Base-by-base conservation (phyloP, 2,888 invertebrate species). In the Endomychus coccineus region DNA sequence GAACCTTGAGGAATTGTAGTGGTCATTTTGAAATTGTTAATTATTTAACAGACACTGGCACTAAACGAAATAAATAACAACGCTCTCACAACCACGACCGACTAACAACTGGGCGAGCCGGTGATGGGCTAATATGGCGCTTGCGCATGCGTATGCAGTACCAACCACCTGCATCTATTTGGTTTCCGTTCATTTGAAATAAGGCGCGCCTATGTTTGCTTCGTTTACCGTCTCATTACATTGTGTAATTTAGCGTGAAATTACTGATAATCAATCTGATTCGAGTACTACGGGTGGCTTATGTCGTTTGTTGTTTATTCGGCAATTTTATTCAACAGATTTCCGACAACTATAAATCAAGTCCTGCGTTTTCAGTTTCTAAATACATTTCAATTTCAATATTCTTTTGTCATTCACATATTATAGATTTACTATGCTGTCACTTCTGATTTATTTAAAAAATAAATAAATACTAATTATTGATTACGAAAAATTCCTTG, bases 1-100 rank as follows among this genome's bases (percentile, higher is more conserved):
- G 88, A 85, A 66, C 90, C 90, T 75, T 91, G 90, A 69, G 84
- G 83, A 74, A 87, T 81, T 70, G 82, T 86, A 67, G 86, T 79
- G 75, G 87, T 83, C 87, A 87, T 89, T 73, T 69, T 75, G 27
- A 11, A 13, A 29, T 14, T 3, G n/a, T 22, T 28, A 16, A 30
- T 22, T 19, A 24, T 34, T 13, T 30, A 19, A 32, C 27, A 32
- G 27, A 41, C 31, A 21, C 31, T 23, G 33, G 24, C 44, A 43
- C 43, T 27, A 21, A 40, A 39, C 40, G 34, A 36, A 40, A 34
- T 16, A 6, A 10, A 25, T 5, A 25, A 25, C 25, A 7, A 14
- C 6, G 6, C 14, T 5, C 10, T 5, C 22, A 31, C 31, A 31
- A 39, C 35, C 36, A 41, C 36, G 33, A 43, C 38, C 52, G 39